A percentile compares a stretch with the other conserved stretches of the same genome.
Conservation (phyloP, 1,140 invertebrate species). For the Nasonia giraulti region DNA sequence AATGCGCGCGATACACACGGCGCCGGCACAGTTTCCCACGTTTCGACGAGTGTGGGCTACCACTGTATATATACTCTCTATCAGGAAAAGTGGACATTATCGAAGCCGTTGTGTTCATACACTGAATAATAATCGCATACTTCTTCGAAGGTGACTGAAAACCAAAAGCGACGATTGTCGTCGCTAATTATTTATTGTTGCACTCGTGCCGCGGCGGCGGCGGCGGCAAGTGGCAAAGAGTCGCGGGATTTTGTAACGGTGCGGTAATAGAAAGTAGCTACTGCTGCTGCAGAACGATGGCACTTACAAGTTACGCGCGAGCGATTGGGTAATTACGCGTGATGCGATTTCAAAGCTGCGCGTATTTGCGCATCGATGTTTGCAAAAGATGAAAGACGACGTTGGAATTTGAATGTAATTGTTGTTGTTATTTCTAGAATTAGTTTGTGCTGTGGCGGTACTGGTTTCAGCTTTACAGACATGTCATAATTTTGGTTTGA, state of each 20-base stretch:
- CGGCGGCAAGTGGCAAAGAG: constrained; percentile 7
- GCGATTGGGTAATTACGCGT: constrained; percentile 42
- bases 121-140: background rate
- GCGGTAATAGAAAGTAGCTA: constrained; percentile 29
- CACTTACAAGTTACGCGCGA: background rate
- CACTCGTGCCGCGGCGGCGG: background rate
- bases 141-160: background rate
- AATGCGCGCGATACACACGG: constrained; percentile 7
- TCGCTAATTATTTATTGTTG: constrained; percentile 39
- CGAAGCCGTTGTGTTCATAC: background rate
- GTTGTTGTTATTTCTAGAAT: no score
- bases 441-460: no score
- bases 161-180: background rate
- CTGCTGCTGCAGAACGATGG: constrained; percentile 5
- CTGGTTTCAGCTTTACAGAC: no score
- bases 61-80: background rate
- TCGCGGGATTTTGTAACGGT: constrained; percentile 22
- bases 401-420: no score
- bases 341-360: background rate
- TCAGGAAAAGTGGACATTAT: constrained; percentile 30
- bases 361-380: background rate
- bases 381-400: no score
- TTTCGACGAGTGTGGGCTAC: constrained; percentile 11
- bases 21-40: constrained; percentile 40
- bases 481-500: background rate